phyloP scores from a whole-genome alignment of 1,140 invertebrate species.

The Panagrolaimus sp. region DNA sequence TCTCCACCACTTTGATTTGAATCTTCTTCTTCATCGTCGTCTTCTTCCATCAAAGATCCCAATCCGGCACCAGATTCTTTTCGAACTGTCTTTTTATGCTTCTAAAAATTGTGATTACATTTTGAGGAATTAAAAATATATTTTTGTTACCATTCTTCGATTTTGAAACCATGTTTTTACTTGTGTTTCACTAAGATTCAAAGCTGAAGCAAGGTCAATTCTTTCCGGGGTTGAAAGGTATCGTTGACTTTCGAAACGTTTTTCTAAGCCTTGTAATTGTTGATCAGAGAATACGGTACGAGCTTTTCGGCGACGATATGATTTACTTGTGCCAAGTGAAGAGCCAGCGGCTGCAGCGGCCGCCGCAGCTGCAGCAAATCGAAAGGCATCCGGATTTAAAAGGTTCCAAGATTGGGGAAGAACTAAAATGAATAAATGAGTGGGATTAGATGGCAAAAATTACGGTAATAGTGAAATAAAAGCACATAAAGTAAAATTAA shows the following conservation, averaged over 20 bases:
- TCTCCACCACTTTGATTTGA: background rate
- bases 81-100: background rate
- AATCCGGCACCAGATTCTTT: background rate
- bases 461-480: too few species aligned
- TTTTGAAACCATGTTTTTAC: slow-evolving; percentile 69
- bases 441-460: too few species aligned
- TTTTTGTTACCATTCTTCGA: slow-evolving; percentile 10
- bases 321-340: slow-evolving; percentile 36
- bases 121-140: too few species aligned
- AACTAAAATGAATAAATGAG: too few species aligned
- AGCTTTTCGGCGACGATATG: slow-evolving; percentile 52
- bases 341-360: background rate
- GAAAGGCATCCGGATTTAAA: slow-evolving; percentile 4
- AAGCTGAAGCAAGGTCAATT: slow-evolving; percentile 81
- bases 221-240: slow-evolving; percentile 94
- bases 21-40: background rate
- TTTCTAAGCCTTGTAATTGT: slow-evolving; percentile 85
- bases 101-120: too few species aligned
- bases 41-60: background rate
- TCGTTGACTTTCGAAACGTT: slow-evolving; percentile 86
- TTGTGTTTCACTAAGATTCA: slow-evolving; percentile 92
- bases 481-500: background rate
- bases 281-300: slow-evolving; percentile 96
- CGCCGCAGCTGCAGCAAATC: background rate
- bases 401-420: background rate